phyloP scores from a whole-genome alignment of 2,113 vertebrate species.

The Platycercus adscitus region DNA sequence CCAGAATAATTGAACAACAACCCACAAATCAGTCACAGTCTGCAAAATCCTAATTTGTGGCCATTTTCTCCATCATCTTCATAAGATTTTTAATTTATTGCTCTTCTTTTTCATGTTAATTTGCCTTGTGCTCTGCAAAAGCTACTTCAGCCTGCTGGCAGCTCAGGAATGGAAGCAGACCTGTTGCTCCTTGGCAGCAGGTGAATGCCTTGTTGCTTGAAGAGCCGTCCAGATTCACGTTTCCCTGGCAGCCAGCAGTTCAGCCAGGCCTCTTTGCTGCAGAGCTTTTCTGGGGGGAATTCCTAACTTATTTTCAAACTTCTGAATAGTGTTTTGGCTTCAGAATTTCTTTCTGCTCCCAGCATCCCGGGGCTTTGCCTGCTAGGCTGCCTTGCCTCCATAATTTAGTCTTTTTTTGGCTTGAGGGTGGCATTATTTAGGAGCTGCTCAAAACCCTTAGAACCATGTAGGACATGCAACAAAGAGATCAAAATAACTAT shows the following conservation, averaged over 20 bases:
- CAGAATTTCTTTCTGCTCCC: background rate
- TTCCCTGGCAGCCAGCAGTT: background rate
- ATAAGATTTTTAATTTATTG: background rate
- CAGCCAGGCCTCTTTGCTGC: background rate
- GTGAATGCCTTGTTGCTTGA: constrained; percentile 7
- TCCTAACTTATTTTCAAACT: background rate
- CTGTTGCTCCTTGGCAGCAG: constrained; percentile 39
- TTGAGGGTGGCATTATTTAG: background rate
- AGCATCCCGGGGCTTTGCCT: background rate
- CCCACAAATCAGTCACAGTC: background rate
- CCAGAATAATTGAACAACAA: background rate
- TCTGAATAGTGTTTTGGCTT: background rate
- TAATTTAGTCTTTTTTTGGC: background rate
- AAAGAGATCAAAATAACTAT: background rate
- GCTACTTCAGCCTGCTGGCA: background rate
- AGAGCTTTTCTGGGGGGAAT: background rate
- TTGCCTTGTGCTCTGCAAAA: background rate
- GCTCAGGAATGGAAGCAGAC: constrained; percentile 22
- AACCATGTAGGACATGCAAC: background rate
- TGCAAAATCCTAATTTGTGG: background rate
- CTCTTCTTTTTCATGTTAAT: constrained; percentile 15
- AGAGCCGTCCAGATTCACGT: background rate
- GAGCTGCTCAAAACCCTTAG: background rate
- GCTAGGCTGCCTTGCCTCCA: background rate
- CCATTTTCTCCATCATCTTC: background rate